phyloP scores from a whole-genome alignment of 2,888 invertebrate genomes.

The Oxystoma pomonae region DNA sequence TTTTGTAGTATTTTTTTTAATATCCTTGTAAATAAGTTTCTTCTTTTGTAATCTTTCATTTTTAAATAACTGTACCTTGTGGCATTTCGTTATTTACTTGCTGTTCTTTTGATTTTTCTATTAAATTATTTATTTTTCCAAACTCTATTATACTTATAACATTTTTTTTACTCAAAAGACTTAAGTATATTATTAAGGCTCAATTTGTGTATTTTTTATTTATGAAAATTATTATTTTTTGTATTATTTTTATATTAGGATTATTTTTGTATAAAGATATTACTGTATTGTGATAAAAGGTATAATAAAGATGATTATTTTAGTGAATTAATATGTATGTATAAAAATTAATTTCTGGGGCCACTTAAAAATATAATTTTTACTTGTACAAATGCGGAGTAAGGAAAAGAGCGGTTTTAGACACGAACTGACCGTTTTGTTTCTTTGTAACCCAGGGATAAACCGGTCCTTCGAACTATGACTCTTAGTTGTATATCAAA shows the following conservation, averaged over 20 bases:
- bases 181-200: slow-evolving; percentile 28
- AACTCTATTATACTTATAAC: not conserved
- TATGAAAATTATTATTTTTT: slow-evolving; percentile 24
- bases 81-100: not conserved
- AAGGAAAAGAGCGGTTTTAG: no score
- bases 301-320: no score
- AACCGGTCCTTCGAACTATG: no score
- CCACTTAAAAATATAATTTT: no score
- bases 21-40: slow-evolving; percentile 13
- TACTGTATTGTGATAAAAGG: not conserved
- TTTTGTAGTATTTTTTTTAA: slow-evolving; percentile 11
- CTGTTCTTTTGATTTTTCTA: not conserved
- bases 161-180: slow-evolving; percentile 21
- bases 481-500: no score
- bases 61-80: slow-evolving; percentile 11
- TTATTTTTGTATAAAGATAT: slow-evolving; percentile 1
- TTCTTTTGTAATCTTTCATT: slow-evolving; percentile 17
- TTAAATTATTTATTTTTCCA: not conserved
- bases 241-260: slow-evolving; percentile 25
- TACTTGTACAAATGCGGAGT: no score
- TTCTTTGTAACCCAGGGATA: no score
- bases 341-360: no score
- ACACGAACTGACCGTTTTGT: no score
- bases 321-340: no score
- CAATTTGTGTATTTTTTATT: slow-evolving; percentile 28